A percentile compares a stretch with the other conserved stretches of the same genome.
phyloP scores from a whole-genome alignment of 2,113 vertebrate genomes.

The Sphyrna mokarran region DNA sequence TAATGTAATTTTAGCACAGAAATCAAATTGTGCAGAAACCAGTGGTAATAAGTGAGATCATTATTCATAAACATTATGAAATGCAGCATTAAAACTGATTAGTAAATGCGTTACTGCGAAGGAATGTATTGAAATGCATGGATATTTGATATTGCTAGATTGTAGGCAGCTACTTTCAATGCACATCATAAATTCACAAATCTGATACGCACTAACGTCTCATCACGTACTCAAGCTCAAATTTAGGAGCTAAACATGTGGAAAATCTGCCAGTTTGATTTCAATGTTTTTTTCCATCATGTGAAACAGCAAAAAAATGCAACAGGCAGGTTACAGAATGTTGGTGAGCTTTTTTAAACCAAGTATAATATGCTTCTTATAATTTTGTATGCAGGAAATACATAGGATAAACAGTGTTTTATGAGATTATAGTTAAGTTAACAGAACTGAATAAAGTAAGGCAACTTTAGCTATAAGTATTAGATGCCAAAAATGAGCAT shows the following conservation, averaged over 20 bases:
- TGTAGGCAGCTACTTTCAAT: not conserved
- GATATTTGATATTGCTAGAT: not conserved
- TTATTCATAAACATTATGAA: conserved; percentile 22
- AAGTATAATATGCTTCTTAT: not conserved
- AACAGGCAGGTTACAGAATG: not conserved
- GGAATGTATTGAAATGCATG: not conserved
- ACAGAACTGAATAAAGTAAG: not conserved
- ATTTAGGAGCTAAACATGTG: not conserved
- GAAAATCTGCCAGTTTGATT: not conserved
- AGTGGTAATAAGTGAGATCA: not conserved
- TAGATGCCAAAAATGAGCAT: not conserved
- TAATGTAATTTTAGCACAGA: not conserved
- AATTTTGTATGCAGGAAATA: not conserved
- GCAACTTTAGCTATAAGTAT: not conserved
- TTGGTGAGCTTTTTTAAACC: not conserved
- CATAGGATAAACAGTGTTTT: not conserved
- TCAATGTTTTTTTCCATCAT: not conserved
- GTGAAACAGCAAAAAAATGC: not conserved
- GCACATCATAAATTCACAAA: not conserved
- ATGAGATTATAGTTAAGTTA: not conserved
- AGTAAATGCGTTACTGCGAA: not conserved
- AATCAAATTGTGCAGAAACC: not conserved
- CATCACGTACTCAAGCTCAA: not conserved
- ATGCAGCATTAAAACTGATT: not conserved
- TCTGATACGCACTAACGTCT: not conserved